These are phyloP conservation scores for Chiloscyllium punctatum DNA, from an alignment of 2,797 vertebrate genomes.

Conservation along the genomic window DNA sequence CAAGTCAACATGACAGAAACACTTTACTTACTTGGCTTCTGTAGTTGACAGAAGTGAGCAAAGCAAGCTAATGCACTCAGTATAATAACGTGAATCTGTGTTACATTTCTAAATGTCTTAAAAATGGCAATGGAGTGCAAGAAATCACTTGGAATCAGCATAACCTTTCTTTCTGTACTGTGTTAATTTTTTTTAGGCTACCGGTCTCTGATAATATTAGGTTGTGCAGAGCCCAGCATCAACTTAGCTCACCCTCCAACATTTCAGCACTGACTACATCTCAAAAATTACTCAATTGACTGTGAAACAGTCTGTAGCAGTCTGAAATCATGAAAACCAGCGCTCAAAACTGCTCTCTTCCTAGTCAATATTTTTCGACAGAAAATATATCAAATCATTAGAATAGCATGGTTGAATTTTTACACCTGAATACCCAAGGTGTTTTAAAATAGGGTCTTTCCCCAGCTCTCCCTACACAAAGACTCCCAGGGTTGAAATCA, in stretches of 20 bases:
- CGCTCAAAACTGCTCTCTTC: not conserved
- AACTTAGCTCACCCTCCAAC: not conserved
- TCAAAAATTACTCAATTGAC: not conserved
- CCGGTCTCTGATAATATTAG: not conserved
- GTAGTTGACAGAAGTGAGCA: not conserved
- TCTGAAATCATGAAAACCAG: not conserved
- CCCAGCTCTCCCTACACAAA: not conserved
- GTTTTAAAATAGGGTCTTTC: not conserved
- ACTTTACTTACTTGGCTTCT: not conserved
- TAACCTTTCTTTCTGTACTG: not conserved
- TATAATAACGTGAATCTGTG: conserved; percentile 17
- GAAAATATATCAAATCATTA: not conserved
- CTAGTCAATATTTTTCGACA: not conserved
- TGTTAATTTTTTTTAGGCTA: not conserved
- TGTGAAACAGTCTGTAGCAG: not conserved
- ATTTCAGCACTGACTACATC: not conserved
- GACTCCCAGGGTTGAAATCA: not conserved
- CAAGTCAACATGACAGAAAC: conserved; percentile 25
- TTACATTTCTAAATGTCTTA: conserved; percentile 14
- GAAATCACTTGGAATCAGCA: not conserved
- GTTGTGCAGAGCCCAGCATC: not conserved
- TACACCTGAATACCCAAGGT: not conserved
- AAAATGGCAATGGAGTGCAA: not conserved
- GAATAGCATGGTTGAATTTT: not conserved
- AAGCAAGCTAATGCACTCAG: not conserved